Percentiles rank a stretch among this genome's conserved stretches.
phyloP scores from a whole-genome alignment of 2,113 vertebrate genomes.

The Chroicocephalus ridibundus region DNA sequence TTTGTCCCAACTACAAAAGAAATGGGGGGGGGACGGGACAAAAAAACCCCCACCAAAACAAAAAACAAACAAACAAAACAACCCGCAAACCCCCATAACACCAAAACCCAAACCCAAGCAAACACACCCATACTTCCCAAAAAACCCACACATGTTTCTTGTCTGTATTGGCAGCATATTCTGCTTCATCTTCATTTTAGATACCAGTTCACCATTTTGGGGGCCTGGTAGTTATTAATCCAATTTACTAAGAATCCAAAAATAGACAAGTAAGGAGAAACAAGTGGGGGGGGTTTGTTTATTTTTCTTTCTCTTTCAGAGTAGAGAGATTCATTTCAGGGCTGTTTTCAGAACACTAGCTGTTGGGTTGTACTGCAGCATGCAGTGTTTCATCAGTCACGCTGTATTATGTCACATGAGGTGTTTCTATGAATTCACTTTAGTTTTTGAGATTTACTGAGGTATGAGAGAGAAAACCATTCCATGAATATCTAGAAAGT shows the following conservation, averaged over 20 bases:
- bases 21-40: too few relatives aligned
- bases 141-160: fast-evolving
- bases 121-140: too few relatives aligned
- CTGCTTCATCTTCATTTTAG: not conserved
- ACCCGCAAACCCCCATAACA: too few relatives aligned
- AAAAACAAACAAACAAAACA: not conserved
- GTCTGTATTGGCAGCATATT: not conserved
- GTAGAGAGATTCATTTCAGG: constrained; percentile 53
- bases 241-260: not conserved
- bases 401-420: constrained; percentile 63
- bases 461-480: constrained; percentile 59
- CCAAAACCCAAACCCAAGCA: too few relatives aligned
- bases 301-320: constrained; percentile 48
- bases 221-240: not conserved
- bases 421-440: constrained; percentile 66
- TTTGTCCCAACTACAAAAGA: not conserved
- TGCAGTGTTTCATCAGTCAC: constrained; percentile 69
- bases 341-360: constrained; percentile 58
- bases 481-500: constrained; percentile 38
- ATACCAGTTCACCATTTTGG: not conserved
- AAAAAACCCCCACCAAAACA: not conserved
- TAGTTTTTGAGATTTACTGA: constrained; percentile 59
- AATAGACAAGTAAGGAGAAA: constrained; percentile 22
- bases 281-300: not conserved
- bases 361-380: constrained; percentile 37